These are phyloP conservation scores for Chaetodon trifasciatus DNA, from an alignment of 2,797 vertebrate genomes.

Conservation along the genomic window DNA sequence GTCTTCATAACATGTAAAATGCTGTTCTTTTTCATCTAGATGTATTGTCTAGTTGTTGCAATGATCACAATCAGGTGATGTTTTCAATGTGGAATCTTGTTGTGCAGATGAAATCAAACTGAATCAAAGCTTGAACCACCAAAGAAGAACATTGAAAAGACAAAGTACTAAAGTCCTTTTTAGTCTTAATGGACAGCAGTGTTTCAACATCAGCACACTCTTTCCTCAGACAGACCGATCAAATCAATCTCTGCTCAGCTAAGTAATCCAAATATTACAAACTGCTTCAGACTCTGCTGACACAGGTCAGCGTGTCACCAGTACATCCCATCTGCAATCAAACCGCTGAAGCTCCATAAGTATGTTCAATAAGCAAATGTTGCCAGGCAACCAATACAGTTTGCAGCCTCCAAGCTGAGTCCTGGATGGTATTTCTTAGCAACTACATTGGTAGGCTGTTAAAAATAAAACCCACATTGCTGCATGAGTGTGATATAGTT, in stretches of 20 bases:
- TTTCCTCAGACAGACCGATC: not conserved
- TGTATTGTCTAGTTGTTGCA: not conserved
- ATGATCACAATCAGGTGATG: not conserved
- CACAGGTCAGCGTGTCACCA: constrained; percentile 13
- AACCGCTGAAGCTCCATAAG: not conserved
- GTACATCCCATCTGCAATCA: constrained; percentile 6
- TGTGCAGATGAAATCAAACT: not conserved
- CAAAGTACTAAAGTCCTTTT: not conserved
- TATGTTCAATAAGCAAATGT: constrained; percentile 23
- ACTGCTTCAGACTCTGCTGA: constrained; percentile 18
- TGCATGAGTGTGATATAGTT: constrained; percentile 20
- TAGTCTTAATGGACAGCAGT: not conserved
- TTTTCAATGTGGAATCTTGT: not conserved
- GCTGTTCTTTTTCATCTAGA: not conserved
- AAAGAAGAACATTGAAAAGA: no score
- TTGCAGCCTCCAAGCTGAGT: constrained; percentile 12
- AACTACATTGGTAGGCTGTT: constrained; percentile 38
- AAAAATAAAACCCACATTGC: constrained; percentile 18
- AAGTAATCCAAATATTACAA: constrained; percentile 9
- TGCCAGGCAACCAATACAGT: constrained; percentile 52
- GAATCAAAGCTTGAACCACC: not conserved
- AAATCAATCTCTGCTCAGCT: constrained; percentile 3
- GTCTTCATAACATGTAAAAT: not conserved
- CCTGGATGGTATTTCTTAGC: constrained; percentile 31
- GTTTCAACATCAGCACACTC: not conserved